Evolutionary conservation across 1,140 invertebrate genomes (phyloP).

Genomic region (Metopolophium dirhodum): DNA sequence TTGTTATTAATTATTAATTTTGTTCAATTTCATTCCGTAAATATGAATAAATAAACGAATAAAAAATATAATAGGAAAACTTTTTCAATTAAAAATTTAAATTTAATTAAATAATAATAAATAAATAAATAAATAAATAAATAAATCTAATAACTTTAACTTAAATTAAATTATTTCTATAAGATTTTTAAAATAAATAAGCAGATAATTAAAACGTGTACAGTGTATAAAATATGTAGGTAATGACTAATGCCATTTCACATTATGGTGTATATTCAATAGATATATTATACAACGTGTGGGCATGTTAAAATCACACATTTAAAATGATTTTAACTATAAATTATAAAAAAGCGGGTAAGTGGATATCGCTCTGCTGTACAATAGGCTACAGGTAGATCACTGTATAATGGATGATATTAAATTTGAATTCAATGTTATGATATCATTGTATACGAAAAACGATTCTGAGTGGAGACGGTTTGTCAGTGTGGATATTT

Average conservation of each 20-base stretch:
- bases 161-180: conserved; percentile 21
- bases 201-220: not conserved
- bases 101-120: not conserved
- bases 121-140: conserved; percentile 32
- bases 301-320: not conserved
- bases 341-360: too few relatives aligned
- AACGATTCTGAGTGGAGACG: too few relatives aligned
- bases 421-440: too few relatives aligned
- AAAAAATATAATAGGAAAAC: conserved; percentile 9
- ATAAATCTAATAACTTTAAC: not conserved
- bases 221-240: not conserved
- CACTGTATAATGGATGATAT: too few relatives aligned
- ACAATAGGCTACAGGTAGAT: too few relatives aligned
- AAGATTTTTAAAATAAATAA: not conserved
- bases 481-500: too few relatives aligned
- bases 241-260: not conserved
- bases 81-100: conserved; percentile 45
- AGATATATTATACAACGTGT: not conserved
- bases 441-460: too few relatives aligned
- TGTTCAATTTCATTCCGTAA: conserved; percentile 4
- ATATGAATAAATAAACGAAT: conserved; percentile 7
- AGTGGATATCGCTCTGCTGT: too few relatives aligned
- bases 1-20: conserved; percentile 32
- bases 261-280: not conserved
- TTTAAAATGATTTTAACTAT: too few relatives aligned